A percentile compares a stretch with the other conserved stretches of the same genome.
phyloP scores from a whole-genome alignment of 1,140 invertebrate genomes.

The Scaptomyza graminum region DNA sequence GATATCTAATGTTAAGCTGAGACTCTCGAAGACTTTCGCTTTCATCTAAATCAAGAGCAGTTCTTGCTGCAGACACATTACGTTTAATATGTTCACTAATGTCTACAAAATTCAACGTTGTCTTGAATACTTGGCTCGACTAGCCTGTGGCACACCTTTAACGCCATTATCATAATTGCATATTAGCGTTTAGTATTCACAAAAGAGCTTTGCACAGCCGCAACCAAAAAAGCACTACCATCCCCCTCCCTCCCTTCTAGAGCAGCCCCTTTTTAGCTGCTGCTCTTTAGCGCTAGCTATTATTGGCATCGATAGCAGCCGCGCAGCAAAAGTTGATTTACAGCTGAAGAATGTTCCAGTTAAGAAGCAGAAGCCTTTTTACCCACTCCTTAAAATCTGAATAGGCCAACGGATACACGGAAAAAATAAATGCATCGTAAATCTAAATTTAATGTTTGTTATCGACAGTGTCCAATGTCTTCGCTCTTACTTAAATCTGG shows the following conservation, averaged over 20 bases:
- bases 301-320: conserved; percentile 27
- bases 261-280: neutral
- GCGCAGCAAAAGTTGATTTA: conserved; percentile 21
- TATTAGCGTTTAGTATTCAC: conserved; percentile 17
- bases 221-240: neutral
- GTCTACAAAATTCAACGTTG: neutral
- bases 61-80: neutral
- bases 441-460: too few relatives aligned
- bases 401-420: neutral
- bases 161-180: conserved; percentile 27
- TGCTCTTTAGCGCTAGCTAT: conserved; percentile 9
- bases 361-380: neutral
- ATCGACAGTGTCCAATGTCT: too few relatives aligned
- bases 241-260: too few relatives aligned
- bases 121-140: neutral
- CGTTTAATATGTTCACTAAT: neutral
- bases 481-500: too few relatives aligned
- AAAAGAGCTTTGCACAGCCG: neutral
- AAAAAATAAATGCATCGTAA: neutral
- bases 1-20: too few relatives aligned
- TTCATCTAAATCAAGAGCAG: too few relatives aligned
- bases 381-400: neutral
- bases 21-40: too few relatives aligned
- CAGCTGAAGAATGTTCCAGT: conserved; percentile 4
- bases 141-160: neutral